Evolutionary conservation across 2,888 invertebrate species (phyloP).

Genomic region (Vannuccia rotundouncinata): DNA sequence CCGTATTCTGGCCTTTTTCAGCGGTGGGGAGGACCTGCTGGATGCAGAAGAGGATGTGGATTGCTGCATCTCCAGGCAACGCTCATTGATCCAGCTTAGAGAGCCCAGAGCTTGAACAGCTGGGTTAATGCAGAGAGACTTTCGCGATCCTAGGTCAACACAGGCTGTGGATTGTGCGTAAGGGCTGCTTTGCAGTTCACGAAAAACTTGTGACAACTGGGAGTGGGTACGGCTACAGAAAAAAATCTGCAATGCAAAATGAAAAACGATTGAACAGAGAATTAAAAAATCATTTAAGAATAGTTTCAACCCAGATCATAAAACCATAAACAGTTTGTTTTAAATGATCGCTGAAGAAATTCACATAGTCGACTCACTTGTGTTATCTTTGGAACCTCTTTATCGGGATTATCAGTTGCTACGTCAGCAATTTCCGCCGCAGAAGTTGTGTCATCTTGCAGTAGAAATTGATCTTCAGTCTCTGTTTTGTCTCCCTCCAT

Average conservation of each 20-base stretch:
- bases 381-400: too few species aligned
- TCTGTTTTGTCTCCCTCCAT: too few species aligned
- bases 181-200: conserved; percentile 76
- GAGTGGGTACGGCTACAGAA: conserved; percentile 95
- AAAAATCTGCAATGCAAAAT: conserved; percentile 71
- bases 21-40: neutral
- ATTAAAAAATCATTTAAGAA: too few species aligned
- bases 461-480: too few species aligned
- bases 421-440: too few species aligned
- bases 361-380: too few species aligned
- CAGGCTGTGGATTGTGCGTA: conserved; percentile 67
- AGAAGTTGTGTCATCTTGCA: too few species aligned
- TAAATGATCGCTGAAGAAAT: too few species aligned
- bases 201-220: conserved; percentile 86
- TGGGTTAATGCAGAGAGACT: conserved; percentile 78
- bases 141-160: conserved; percentile 78
- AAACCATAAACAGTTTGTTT: too few species aligned
- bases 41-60: neutral
- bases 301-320: too few species aligned
- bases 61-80: conserved; percentile 53
- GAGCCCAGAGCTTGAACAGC: conserved; percentile 68
- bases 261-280: too few species aligned
- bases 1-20: neutral
- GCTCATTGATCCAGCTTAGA: conserved; percentile 76
- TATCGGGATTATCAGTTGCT: too few species aligned